These are phyloP conservation scores for Styela clava DNA, from an alignment of 23 tunicate species.

Conservation along the genomic window DNA sequence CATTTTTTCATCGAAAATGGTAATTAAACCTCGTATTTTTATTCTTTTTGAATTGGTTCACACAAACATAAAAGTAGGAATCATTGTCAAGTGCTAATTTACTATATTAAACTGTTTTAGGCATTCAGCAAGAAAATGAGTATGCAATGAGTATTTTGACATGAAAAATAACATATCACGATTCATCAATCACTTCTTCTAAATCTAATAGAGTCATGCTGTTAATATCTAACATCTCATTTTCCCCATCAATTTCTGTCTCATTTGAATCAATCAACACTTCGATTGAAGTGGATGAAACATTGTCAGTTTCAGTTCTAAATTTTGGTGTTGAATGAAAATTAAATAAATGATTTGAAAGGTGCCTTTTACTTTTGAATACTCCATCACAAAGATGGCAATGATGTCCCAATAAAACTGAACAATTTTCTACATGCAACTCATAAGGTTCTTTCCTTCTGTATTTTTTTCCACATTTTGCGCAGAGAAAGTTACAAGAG, in stretches of 20 bases:
- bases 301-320: neutral
- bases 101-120: too few species aligned
- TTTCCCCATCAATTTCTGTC: neutral
- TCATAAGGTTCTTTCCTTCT: neutral
- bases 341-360: neutral
- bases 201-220: too few species aligned
- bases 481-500: neutral
- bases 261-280: neutral
- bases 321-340: neutral
- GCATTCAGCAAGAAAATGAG: too few species aligned
- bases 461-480: constrained; percentile 16
- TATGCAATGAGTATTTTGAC: too few species aligned
- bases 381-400: neutral
- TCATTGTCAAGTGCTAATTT: too few species aligned
- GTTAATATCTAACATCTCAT: too few species aligned
- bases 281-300: neutral
- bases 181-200: too few species aligned
- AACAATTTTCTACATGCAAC: constrained; percentile 5
- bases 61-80: too few species aligned
- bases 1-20: too few species aligned
- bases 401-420: neutral
- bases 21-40: too few species aligned
- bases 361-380: neutral
- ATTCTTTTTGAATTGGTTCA: too few species aligned
- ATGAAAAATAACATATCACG: too few species aligned